These are phyloP conservation scores for Propithecus perrieri DNA, from an alignment of 2,797 vertebrate species.

Conservation along the genomic window DNA sequence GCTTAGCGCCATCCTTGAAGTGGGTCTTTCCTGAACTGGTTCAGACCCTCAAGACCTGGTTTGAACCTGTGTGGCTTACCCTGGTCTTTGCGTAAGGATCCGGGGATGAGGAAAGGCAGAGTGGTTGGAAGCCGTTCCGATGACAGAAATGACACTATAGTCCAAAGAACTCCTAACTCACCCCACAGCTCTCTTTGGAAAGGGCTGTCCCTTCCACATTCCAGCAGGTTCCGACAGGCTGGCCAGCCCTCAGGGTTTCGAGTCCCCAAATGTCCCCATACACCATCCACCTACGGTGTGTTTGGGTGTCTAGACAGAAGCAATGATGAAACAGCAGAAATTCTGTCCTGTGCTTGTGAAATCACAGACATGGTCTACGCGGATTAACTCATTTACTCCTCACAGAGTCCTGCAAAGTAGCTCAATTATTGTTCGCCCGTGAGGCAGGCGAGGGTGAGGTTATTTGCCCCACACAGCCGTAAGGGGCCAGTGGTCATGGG, in stretches of 20 bases:
- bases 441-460: not conserved
- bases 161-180: not conserved
- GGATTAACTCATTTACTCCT: not conserved
- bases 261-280: fast-evolving
- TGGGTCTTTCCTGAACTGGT: not conserved
- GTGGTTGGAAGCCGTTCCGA: not conserved
- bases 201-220: not conserved
- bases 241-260: not conserved
- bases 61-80: not conserved
- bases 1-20: not conserved
- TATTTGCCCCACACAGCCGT: not conserved
- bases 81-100: not conserved
- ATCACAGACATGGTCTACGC: not conserved
- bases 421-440: not conserved
- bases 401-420: not conserved
- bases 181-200: not conserved
- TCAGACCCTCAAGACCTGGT: not conserved
- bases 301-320: not conserved
- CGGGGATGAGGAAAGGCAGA: not conserved
- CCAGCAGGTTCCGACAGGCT: not conserved
- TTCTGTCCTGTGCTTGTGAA: not conserved
- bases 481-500: not conserved
- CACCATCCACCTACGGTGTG: fast-evolving
- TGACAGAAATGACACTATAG: not conserved
- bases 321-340: not conserved